These are phyloP conservation scores for Paramormyrops kingsleyae DNA, from an alignment of 2,113 vertebrate genomes.

Conservation along the genomic window DNA sequence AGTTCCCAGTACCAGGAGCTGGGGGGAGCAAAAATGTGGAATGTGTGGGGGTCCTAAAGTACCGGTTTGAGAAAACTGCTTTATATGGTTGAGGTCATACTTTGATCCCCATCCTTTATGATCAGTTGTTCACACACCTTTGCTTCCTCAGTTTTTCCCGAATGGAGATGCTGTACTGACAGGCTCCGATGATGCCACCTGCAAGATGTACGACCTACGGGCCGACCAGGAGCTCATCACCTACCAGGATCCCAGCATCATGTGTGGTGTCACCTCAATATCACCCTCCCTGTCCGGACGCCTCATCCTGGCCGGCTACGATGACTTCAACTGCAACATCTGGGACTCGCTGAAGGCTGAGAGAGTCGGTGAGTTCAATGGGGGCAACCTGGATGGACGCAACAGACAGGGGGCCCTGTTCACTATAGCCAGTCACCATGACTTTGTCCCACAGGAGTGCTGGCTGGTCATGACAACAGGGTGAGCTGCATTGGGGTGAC, in stretches of 20 bases:
- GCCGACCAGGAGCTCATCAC: slow-evolving; percentile 88
- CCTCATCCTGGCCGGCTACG: slow-evolving; percentile 84
- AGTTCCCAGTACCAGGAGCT: not conserved
- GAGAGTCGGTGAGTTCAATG: slow-evolving; percentile 68
- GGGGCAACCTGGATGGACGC: not conserved
- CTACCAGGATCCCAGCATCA: slow-evolving; percentile 84
- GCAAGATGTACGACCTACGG: slow-evolving; percentile 88
- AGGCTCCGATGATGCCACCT: slow-evolving; percentile 85
- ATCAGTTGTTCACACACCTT: not conserved
- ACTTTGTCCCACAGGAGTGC: slow-evolving; percentile 61
- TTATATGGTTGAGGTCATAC: not conserved
- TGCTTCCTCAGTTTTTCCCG: slow-evolving; percentile 79
- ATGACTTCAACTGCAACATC: slow-evolving; percentile 96
- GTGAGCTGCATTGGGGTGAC: slow-evolving; percentile 94
- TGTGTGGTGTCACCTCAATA: slow-evolving; percentile 89
- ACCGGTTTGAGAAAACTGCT: not conserved
- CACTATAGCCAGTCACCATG: not conserved
- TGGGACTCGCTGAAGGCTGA: slow-evolving; percentile 83
- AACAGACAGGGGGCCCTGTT: not conserved
- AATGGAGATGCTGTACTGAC: slow-evolving; percentile 90
- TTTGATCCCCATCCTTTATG: not conserved
- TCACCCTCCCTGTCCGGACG: slow-evolving; percentile 86
- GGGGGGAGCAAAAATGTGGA: not conserved
- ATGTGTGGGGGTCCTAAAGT: not conserved
- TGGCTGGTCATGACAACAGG: slow-evolving; percentile 94